Base-by-base conservation (phyloP, 1,140 invertebrate species). In the Macrosteles quadrilineatus region DNA sequence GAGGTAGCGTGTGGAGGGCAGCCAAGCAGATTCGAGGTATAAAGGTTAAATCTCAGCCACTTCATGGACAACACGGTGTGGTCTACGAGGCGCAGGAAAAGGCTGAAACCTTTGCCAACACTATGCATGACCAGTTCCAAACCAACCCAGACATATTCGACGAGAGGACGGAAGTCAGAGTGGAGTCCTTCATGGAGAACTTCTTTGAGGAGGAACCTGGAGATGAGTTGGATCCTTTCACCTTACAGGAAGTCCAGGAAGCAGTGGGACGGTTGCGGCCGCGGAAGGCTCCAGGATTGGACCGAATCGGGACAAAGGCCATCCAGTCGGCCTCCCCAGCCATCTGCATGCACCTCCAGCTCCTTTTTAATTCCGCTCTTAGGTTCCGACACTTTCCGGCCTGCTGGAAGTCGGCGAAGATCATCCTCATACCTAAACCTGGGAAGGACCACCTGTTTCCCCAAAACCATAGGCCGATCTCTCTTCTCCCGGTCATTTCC, bases 361-460 rank as follows among this genome's bases (percentile, higher is more conserved):
- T 53, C 4, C 9, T 74, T 11, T 68, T 71, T 62, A 73, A 74
- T 50, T 65, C 64, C 31, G 31, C 40, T 14, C 29, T 74, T 9
- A 1, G 69, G 67, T 31, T 55, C 4, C 2, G 57, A 23, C 30
- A 71, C 31, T 68, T 53, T 9, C 80, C 79, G 2, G 29, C 50
- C 9, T 72, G 74, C n/a, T 81, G 76, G 76, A 76, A 80, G 71
- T 45, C 73, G 19, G 76, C 78, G 0, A 21, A 71, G 67, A 75
- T 81, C 12, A 74, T 80, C 9, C 75, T 77, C 11, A 75, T 79
- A 2, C 76, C 76, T 0, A 80, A 79, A 66, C 69, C 74, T 29
- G 67, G 72, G 14, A 73, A 70, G 57, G 55, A 63, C 9, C 29
- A 69, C 17, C 40, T 67, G 0, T 40, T 69, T n/a, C 11, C 50